Evolutionary conservation across 2,113 vertebrate genomes (phyloP).

Genomic region (Gopherus evgoodei): DNA sequence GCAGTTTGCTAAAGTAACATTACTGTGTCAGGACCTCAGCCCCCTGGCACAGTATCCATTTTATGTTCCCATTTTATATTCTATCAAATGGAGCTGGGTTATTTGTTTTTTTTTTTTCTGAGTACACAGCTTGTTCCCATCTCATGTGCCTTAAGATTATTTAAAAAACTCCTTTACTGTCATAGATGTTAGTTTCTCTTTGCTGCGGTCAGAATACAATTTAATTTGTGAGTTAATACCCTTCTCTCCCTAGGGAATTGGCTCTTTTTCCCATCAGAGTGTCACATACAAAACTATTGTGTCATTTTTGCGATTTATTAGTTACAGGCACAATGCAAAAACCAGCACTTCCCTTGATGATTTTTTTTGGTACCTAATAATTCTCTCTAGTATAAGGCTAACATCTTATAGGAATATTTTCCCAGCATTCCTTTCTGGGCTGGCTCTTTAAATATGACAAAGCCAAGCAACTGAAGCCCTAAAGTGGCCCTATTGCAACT

Average conservation of each 20-base stretch:
- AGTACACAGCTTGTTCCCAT: constrained; percentile 7
- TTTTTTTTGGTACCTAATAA: neutral
- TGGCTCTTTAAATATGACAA: neutral
- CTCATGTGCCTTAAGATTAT: neutral
- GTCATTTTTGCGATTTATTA: neutral
- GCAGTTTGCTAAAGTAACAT: neutral
- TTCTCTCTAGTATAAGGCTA: neutral
- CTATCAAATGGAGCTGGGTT: constrained; percentile 9
- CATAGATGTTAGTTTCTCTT: neutral
- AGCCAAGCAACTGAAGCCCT: neutral
- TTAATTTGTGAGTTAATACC: constrained; percentile 19
- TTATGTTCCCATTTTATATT: constrained; percentile 29
- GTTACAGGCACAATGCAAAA: neutral
- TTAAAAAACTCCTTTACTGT: constrained; percentile 30
- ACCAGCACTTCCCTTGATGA: neutral
- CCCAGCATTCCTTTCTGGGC: neutral
- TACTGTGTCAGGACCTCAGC: neutral
- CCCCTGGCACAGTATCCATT: constrained; percentile 15
- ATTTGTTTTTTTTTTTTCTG: neutral
- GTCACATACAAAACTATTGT: neutral
- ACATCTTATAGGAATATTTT: neutral
- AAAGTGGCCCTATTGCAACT: neutral
- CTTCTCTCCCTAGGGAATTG: neutral
- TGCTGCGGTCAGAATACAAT: neutral
- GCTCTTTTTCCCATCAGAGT: constrained; percentile 27